Evolutionary conservation across 2,797 vertebrate species (phyloP).

Genomic region (Synanceia verrucosa): DNA sequence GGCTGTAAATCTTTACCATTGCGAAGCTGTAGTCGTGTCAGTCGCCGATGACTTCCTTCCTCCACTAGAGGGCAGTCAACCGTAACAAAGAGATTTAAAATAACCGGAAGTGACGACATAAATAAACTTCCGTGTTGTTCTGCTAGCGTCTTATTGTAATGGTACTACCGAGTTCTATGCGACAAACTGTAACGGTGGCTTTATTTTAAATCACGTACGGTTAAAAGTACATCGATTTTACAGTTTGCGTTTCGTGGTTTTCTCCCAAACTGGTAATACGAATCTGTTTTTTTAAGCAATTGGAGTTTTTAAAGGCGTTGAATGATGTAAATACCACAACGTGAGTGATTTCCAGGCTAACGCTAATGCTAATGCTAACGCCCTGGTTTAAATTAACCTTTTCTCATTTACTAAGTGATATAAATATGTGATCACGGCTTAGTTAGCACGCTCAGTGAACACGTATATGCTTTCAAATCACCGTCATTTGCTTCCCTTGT

Average conservation of each 20-base stretch:
- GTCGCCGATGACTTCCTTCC: accelerated
- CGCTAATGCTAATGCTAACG: background rate
- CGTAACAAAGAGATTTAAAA: accelerated
- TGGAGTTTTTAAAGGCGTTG: background rate
- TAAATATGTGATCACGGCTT: too few species aligned
- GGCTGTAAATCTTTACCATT: accelerated
- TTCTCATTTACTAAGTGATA: background rate
- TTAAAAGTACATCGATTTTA: accelerated
- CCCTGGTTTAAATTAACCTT: background rate
- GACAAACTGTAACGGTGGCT: background rate
- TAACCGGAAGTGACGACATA: background rate
- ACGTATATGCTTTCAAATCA: background rate
- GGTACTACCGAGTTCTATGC: background rate
- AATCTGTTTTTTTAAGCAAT: accelerated
- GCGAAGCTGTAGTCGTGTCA: accelerated
- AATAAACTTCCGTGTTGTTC: constrained; percentile 21
- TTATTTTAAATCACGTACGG: accelerated
- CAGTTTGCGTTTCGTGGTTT: accelerated
- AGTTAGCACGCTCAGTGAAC: too few species aligned
- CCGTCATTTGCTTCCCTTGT: background rate
- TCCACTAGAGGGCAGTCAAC: constrained; percentile 10
- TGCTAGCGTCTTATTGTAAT: background rate
- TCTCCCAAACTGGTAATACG: accelerated
- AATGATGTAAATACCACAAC: background rate
- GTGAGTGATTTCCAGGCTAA: background rate